These are phyloP conservation scores for Ambastaia sidthimunki DNA, from an alignment of 2,797 vertebrate species.

Conservation along the genomic window DNA sequence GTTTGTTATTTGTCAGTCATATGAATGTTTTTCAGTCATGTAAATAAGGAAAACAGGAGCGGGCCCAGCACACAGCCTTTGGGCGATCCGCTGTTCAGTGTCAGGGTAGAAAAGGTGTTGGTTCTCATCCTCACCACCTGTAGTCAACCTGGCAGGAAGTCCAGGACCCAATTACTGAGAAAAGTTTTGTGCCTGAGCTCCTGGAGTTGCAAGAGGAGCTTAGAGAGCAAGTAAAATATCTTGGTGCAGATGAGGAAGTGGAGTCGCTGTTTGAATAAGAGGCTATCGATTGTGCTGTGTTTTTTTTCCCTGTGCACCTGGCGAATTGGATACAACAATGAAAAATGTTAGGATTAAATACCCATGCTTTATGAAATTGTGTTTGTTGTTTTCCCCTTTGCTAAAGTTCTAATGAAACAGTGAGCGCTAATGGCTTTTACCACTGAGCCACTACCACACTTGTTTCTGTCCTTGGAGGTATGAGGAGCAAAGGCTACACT, in stretches of 20 bases:
- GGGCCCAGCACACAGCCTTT: neutral
- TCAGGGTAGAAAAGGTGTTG: neutral
- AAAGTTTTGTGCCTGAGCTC: neutral
- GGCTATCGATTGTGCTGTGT: constrained; percentile 1
- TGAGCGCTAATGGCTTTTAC: constrained; percentile 22
- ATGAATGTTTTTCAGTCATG: neutral
- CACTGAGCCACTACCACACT: neutral
- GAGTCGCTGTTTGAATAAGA: neutral
- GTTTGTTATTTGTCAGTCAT: neutral
- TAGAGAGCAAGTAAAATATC: neutral
- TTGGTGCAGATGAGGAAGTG: neutral
- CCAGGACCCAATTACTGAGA: constrained; percentile 1
- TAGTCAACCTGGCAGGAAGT: neutral
- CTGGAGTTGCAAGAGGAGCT: neutral
- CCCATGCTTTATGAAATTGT: constrained; percentile 7
- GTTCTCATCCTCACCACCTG: neutral
- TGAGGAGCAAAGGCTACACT: constrained; percentile 10
- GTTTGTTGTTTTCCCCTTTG: constrained; percentile 22
- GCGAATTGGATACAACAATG: neutral
- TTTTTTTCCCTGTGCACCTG: neutral
- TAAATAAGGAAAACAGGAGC: neutral
- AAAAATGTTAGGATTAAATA: constrained; percentile 13
- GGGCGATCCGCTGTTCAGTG: neutral
- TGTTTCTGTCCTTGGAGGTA: constrained; percentile 7
- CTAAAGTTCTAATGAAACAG: constrained; percentile 20